Conservation (phyloP, 2,888 invertebrate genomes). For the Coelinius sp. region DNA sequence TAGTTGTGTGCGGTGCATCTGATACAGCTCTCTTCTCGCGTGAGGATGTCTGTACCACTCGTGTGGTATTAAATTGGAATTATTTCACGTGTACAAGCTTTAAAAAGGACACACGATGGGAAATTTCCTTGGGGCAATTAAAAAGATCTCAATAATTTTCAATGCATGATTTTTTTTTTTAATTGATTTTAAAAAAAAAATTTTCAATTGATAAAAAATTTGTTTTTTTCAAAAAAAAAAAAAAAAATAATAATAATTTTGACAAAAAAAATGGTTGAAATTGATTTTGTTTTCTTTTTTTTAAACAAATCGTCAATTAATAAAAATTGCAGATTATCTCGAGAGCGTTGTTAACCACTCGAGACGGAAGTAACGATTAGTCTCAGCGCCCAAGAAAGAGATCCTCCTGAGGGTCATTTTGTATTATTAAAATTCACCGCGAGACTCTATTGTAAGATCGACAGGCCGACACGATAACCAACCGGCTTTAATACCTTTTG, state of each 20-base stretch:
- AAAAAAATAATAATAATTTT: no score
- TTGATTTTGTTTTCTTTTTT: no score
- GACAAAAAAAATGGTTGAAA: no score
- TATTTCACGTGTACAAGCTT: conserved; percentile 12
- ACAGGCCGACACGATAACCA: conserved; percentile 3
- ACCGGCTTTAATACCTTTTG: conserved; percentile 34
- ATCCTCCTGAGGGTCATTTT: conserved; percentile 50
- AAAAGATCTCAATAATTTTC: no score
- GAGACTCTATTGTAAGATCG: conserved; percentile 37
- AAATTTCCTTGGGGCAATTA: conserved; percentile 5
- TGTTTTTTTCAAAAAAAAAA: no score
- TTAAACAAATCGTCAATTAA: background rate
- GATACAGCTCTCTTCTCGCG: conserved; percentile 39
- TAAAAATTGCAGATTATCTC: background rate
- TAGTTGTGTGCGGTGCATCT: conserved; percentile 31
- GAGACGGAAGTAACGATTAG: conserved; percentile 69
- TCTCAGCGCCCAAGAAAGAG: conserved; percentile 64
- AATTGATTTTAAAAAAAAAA: no score
- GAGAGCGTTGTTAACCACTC: background rate
- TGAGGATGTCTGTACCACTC: conserved; percentile 12
- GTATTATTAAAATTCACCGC: conserved; percentile 57
- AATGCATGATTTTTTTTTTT: no score
- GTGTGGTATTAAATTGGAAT: conserved; percentile 13
- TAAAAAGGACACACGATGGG: conserved; percentile 19
- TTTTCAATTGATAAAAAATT: no score